Evolutionary conservation across 2,888 invertebrate genomes (phyloP).

Genomic region (Chrysolina americana): DNA sequence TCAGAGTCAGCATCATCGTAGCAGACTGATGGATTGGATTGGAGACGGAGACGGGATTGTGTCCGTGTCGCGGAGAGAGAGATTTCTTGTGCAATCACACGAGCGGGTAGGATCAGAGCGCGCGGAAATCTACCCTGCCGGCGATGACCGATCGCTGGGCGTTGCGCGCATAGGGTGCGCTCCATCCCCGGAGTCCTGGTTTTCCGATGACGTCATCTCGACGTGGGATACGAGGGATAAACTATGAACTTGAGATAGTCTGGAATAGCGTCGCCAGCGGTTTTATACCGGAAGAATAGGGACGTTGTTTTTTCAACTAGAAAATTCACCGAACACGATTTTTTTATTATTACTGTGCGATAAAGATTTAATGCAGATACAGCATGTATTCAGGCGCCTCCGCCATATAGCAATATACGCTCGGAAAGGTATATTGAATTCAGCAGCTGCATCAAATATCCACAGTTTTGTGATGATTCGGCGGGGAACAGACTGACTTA

Average conservation of each 20-base stretch:
- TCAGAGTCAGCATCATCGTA: conserved; percentile 62
- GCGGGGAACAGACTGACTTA: no score
- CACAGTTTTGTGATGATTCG: no score
- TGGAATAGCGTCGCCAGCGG: no score
- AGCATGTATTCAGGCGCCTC: no score
- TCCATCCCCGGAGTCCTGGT: conserved; percentile 1
- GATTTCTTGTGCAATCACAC: conserved; percentile 4
- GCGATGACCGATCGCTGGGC: conserved; percentile 22
- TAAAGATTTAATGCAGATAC: no score
- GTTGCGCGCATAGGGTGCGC: conserved; percentile 20
- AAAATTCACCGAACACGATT: no score
- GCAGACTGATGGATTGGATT: not conserved
- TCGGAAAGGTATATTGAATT: no score
- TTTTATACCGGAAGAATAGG: not conserved
- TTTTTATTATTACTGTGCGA: no score
- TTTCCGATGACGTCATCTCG: conserved; percentile 32
- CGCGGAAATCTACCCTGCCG: conserved; percentile 15
- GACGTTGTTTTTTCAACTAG: no score
- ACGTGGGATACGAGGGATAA: not conserved
- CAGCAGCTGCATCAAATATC: no score
- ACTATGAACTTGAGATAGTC: not conserved
- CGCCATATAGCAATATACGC: no score
- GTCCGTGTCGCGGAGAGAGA: not conserved
- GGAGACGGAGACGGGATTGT: not conserved
- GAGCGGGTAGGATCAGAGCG: conserved; percentile 8